Evolutionary conservation across 2,888 invertebrate species (phyloP).

Genomic region (Willowsia nigromaculata): DNA sequence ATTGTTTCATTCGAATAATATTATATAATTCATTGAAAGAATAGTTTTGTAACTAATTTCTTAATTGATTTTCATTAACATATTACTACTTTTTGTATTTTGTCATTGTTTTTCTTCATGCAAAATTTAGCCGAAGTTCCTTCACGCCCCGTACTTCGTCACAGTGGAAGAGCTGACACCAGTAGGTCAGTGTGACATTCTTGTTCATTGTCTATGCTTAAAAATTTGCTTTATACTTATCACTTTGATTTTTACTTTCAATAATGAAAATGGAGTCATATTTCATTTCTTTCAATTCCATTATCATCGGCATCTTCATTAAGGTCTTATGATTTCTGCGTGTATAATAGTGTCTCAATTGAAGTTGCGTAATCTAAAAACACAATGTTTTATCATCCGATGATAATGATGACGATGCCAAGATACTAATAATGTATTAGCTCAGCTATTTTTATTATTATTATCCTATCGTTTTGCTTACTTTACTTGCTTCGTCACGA

Average conservation of each 20-base stretch:
- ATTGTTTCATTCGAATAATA: background rate
- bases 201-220: slow-evolving; percentile 31
- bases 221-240: slow-evolving; percentile 29
- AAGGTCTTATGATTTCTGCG: slow-evolving; percentile 52
- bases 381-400: slow-evolving; percentile 29
- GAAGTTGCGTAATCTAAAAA: slow-evolving; percentile 29
- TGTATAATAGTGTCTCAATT: background rate
- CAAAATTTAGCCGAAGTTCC: slow-evolving; percentile 84
- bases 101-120: slow-evolving; percentile 50
- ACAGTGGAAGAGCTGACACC: slow-evolving; percentile 91
- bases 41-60: slow-evolving; percentile 6
- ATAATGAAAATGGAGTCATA: slow-evolving; percentile 40
- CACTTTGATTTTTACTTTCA: slow-evolving; percentile 14
- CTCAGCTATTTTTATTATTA: slow-evolving; percentile 1
- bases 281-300: slow-evolving; percentile 19
- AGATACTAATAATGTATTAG: slow-evolving; percentile 15
- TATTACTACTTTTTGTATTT: slow-evolving; percentile 30
- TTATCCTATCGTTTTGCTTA: slow-evolving; percentile 3
- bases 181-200: slow-evolving; percentile 83
- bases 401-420: slow-evolving; percentile 36
- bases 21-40: slow-evolving; percentile 3
- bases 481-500: slow-evolving; percentile 63
- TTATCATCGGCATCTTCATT: slow-evolving; percentile 28
- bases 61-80: slow-evolving; percentile 51
- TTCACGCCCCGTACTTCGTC: slow-evolving; percentile 89